Conservation (phyloP, 2,888 invertebrate species). For the Latrodectus hesperus region DNA sequence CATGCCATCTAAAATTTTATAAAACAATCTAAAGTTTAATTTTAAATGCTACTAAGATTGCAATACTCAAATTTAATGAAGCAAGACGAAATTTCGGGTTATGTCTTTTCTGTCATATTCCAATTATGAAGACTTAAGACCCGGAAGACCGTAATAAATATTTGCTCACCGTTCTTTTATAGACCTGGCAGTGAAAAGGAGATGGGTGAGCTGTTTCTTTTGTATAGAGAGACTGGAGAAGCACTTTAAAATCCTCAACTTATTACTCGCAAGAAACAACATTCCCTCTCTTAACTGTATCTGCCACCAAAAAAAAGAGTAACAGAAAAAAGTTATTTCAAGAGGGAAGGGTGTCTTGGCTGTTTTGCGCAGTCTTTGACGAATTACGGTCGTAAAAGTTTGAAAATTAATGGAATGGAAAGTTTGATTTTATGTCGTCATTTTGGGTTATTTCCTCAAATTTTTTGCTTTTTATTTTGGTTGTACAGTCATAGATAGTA, state of each 20-base stretch:
- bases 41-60: not conserved
- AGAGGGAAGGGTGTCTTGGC: conserved; percentile 7
- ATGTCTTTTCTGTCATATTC: not conserved
- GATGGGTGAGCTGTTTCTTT: conserved; percentile 12
- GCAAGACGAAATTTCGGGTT: not conserved
- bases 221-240: conserved; percentile 23
- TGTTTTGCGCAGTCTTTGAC: conserved; percentile 54
- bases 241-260: conserved; percentile 59
- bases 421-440: conserved; percentile 49
- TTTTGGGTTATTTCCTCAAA: conserved; percentile 21
- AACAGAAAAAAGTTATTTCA: conserved; percentile 31
- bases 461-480: conserved; percentile 4
- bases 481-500: conserved; percentile 19
- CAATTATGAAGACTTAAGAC: conserved; percentile 44
- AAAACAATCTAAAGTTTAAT: too few relatives aligned
- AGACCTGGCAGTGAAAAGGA: conserved; percentile 2
- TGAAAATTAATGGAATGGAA: conserved; percentile 61
- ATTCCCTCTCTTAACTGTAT: conserved; percentile 31
- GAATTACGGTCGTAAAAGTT: conserved; percentile 62
- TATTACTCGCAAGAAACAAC: conserved; percentile 40
- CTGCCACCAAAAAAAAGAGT: conserved; percentile 8
- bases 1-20: too few relatives aligned
- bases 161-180: conserved; percentile 48
- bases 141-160: conserved; percentile 47
- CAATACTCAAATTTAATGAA: not conserved